Percentiles rank a stretch among this genome's conserved stretches.
phyloP scores from a whole-genome alignment of 2,888 invertebrate genomes.

The Thumatha senex region DNA sequence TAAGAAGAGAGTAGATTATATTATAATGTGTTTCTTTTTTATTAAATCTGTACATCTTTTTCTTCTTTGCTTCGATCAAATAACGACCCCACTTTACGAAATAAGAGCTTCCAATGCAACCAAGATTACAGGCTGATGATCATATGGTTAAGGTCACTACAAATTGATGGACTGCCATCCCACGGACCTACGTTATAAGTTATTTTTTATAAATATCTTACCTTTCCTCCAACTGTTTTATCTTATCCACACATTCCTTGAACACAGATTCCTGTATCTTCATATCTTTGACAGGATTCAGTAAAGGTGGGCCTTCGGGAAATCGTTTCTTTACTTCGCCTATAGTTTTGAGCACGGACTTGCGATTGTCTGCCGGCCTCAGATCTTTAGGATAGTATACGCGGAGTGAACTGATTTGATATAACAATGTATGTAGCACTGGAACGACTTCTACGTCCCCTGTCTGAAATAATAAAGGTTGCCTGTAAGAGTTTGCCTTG shows the following conservation, averaged over 20 bases:
- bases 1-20: too few relatives aligned
- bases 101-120: too few relatives aligned
- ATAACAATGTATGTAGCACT: constrained; percentile 91
- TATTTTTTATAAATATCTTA: constrained; percentile 33
- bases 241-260: constrained; percentile 90
- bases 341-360: constrained; percentile 92
- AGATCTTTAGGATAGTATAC: constrained; percentile 96
- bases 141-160: too few relatives aligned
- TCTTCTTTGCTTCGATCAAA: too few relatives aligned
- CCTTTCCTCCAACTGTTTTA: constrained; percentile 92
- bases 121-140: too few relatives aligned
- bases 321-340: constrained; percentile 95
- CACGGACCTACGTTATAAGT: too few relatives aligned
- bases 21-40: too few relatives aligned
- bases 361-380: constrained; percentile 91
- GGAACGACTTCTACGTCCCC: constrained; percentile 96
- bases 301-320: constrained; percentile 92
- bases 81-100: too few relatives aligned
- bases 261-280: constrained; percentile 94
- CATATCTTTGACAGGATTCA: constrained; percentile 98
- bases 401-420: constrained; percentile 94
- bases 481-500: too few relatives aligned
- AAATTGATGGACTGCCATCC: too few relatives aligned
- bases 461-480: constrained; percentile 59
- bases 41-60: too few relatives aligned